Percentiles rank a stretch among this genome's conserved stretches.
Evolutionary conservation across 2,888 invertebrate species (phyloP).

Genomic region (Malacosoma neustria): DNA sequence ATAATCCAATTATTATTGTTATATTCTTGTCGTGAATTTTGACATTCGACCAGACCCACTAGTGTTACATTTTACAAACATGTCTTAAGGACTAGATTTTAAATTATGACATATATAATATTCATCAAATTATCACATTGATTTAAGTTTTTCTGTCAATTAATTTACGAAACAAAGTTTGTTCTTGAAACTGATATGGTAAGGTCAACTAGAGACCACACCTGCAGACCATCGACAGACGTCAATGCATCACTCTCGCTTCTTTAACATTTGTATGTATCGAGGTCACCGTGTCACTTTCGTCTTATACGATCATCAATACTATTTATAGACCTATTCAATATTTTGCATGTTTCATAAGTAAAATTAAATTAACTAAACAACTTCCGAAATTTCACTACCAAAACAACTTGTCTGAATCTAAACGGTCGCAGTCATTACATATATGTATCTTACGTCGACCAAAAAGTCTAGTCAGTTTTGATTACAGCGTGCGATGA

Average conservation of each 20-base stretch:
- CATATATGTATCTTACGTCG: constrained; percentile 2
- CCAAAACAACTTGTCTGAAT: neutral
- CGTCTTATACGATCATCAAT: constrained; percentile 26
- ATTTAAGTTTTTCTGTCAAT: no score
- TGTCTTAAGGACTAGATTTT: no score
- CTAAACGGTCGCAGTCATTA: constrained; percentile 6
- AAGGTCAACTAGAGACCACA: constrained; percentile 1
- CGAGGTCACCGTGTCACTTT: constrained; percentile 58
- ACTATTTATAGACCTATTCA: constrained; percentile 24
- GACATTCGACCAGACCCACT: no score
- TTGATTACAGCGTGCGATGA: constrained; percentile 45
- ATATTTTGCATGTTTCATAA: constrained; percentile 20
- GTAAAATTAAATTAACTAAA: constrained; percentile 10
- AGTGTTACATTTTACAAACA: no score
- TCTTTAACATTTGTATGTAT: constrained; percentile 35
- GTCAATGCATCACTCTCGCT: constrained; percentile 50
- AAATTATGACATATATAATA: no score
- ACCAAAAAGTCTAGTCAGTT: constrained; percentile 41
- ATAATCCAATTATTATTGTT: no score
- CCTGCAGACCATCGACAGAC: constrained; percentile 15
- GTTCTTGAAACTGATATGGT: neutral
- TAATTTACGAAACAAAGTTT: no score
- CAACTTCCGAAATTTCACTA: constrained; percentile 4
- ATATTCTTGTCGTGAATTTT: no score
- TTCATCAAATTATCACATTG: no score